Evolutionary conservation across 2,113 vertebrate species (phyloP).

Genomic region (Martes martes): DNA sequence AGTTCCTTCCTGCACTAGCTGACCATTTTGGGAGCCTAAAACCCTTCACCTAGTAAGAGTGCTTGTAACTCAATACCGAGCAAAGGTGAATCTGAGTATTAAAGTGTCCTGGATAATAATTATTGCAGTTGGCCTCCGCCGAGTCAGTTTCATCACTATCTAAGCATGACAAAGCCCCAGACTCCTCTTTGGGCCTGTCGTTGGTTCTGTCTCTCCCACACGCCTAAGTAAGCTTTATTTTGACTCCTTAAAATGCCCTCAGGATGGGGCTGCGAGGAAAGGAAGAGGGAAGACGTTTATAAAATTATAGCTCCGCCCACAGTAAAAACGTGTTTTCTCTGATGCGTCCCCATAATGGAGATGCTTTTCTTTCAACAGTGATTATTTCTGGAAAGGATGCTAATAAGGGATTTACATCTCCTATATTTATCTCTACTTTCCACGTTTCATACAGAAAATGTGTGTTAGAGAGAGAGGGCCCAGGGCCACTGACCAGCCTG

Average conservation of each 20-base stretch:
- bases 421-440: neutral
- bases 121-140: neutral
- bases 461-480: neutral
- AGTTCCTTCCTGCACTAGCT: neutral
- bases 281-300: neutral
- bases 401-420: neutral
- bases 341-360: neutral
- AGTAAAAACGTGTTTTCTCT: neutral
- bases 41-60: neutral
- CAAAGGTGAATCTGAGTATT: slow-evolving; percentile 4
- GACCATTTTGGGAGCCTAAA: neutral
- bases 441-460: neutral
- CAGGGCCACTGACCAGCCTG: too few relatives aligned
- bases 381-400: neutral
- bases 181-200: neutral
- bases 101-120: slow-evolving; percentile 5
- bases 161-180: neutral
- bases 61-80: slow-evolving; percentile 12
- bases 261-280: neutral
- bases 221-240: slow-evolving; percentile 18
- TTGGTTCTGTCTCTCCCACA: neutral
- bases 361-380: neutral
- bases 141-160: slow-evolving; percentile 22
- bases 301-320: neutral
- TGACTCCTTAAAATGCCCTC: slow-evolving; percentile 34